Base-by-base conservation (phyloP, 1,140 invertebrate genomes). In the Diabrotica virgifera region DNA sequence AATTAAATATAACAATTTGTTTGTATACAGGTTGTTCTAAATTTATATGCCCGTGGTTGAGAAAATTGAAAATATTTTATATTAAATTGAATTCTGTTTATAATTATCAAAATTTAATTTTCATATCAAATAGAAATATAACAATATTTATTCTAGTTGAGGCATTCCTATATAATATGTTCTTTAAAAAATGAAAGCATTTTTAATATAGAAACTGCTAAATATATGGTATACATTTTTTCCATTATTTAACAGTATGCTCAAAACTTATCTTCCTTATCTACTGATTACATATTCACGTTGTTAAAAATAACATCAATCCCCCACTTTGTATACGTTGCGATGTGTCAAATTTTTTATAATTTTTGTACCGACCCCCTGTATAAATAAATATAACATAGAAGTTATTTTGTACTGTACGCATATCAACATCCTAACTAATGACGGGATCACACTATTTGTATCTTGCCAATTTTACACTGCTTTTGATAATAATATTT, bases 341-440 rank as follows among this genome's bases (percentile, higher is more conserved):
- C 63, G 63, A 66, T 69, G 68, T 69, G 68, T 69, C 68, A 69
- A 69, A 69, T 69, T 57, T 69, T 59, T 36, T 6, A 14, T 53
- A 14, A 52, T 9, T 13, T 53, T 59, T 6, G 24, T 59, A 12
- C 53, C 8, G 10, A 12, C 10, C 36, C 24, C 24, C 24, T 24
- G 24, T 24, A 10, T 64, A 8, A 58, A 38, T 38, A 13, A n/a
- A n/a, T 36, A 24, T 1, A 24, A 24, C 24, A 24, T 50, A 36
- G n/a, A n/a, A 37, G 8, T 35, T 46, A 53, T 59, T 58, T 50
- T 59, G 35, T 38, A 52, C 13, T 50, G 13, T 24, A 10, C 38
- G 50, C 36, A 52, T 64, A 13, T 63, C 37, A 46, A 51, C 13
- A 52, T 13, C 24, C 14, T 11, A 11, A 64, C 38, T 36, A 58